phyloP scores from a whole-genome alignment of 2,113 vertebrate species.

The Archilochus colubris region DNA sequence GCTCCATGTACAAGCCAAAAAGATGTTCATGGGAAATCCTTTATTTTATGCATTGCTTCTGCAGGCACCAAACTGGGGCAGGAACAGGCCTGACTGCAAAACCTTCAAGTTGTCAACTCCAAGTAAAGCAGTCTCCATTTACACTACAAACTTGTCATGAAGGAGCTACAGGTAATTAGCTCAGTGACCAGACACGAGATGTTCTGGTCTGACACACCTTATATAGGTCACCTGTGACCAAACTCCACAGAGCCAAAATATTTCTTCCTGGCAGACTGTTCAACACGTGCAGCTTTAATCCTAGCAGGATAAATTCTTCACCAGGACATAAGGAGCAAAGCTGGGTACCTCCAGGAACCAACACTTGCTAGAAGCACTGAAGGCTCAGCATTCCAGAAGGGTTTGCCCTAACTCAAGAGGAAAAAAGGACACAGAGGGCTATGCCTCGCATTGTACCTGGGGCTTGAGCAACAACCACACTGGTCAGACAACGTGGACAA shows the following conservation, averaged over 20 bases:
- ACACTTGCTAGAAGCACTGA: neutral
- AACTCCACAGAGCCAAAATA: neutral
- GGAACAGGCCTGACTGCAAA: neutral
- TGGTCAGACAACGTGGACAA: neutral
- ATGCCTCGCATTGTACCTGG: accelerated
- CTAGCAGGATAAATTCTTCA: neutral
- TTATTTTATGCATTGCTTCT: neutral
- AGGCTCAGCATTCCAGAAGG: neutral
- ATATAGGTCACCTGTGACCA: neutral
- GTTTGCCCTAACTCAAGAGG: neutral
- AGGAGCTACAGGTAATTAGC: neutral
- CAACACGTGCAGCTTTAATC: neutral
- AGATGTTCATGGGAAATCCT: neutral
- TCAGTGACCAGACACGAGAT: neutral
- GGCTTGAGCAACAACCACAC: neutral
- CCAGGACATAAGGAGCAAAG: neutral
- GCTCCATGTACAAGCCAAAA: neutral
- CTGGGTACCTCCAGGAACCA: neutral
- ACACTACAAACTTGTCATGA: neutral
- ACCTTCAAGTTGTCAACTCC: neutral
- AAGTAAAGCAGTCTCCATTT: neutral
- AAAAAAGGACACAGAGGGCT: neutral
- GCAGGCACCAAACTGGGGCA: neutral
- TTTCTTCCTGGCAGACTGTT: neutral
- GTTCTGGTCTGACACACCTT: slow-evolving; percentile 3